A percentile compares a stretch with the other conserved stretches of the same genome.
These are phyloP conservation scores for Sebastolobus altivelis DNA, from an alignment of 2,797 vertebrate genomes.

Conservation along the genomic window DNA sequence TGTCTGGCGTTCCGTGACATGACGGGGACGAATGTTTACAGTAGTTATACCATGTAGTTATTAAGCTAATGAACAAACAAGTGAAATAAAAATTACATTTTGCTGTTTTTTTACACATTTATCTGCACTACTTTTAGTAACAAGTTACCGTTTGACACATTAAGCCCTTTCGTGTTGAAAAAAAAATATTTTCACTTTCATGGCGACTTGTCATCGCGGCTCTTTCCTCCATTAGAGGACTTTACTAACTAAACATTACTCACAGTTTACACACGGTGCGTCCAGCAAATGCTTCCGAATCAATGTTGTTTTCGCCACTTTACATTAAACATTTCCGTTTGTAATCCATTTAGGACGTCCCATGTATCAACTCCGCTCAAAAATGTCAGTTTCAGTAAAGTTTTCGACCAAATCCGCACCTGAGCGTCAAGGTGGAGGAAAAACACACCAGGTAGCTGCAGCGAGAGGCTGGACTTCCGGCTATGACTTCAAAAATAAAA, in stretches of 20 bases:
- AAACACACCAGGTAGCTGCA: constrained; percentile 50
- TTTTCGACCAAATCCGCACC: constrained; percentile 64
- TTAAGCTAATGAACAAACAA: neutral
- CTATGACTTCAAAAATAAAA: constrained; percentile 47
- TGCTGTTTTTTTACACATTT: no score
- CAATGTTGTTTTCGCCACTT: neutral
- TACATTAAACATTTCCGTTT: neutral
- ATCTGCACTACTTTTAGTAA: neutral
- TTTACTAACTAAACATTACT: constrained; percentile 49
- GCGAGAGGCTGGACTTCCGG: constrained; percentile 47
- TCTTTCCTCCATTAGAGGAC: constrained; percentile 77
- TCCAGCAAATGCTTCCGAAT: constrained; percentile 14
- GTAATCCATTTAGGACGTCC: constrained; percentile 12
- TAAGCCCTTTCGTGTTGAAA: neutral
- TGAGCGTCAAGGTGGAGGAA: constrained; percentile 73
- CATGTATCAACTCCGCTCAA: neutral
- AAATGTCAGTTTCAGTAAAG: constrained; percentile 5
- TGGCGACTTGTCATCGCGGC: constrained; percentile 63
- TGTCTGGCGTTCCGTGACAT: neutral
- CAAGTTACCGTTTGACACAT: neutral
- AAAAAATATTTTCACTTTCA: constrained; percentile 51
- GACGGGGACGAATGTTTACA: constrained; percentile 9
- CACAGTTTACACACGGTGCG: constrained; percentile 42
- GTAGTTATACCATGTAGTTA: neutral
- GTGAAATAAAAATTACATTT: neutral